A percentile compares a stretch with the other conserved stretches of the same genome.
phyloP scores from a whole-genome alignment of 2,888 invertebrate genomes.

The Erebia ligea region DNA sequence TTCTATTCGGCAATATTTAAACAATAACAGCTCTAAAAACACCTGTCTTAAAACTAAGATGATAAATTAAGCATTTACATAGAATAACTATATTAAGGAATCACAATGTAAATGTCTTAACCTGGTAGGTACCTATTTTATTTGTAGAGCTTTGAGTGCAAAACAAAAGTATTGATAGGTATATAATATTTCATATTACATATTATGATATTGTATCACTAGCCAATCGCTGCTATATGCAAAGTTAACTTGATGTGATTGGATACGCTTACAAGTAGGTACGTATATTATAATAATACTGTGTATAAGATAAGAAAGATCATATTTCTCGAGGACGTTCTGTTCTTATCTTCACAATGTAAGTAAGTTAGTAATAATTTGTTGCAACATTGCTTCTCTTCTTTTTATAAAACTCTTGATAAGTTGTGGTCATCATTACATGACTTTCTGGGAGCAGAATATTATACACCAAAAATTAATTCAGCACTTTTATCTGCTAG shows the following conservation, averaged over 20 bases:
- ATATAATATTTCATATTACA: neutral
- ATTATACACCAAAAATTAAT: too few relatives aligned
- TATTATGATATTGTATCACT: conserved; percentile 1
- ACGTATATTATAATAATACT: neutral
- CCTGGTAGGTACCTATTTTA: neutral
- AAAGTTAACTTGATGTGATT: conserved; percentile 12
- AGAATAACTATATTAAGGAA: too few relatives aligned
- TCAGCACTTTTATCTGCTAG: too few relatives aligned
- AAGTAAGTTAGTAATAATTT: neutral
- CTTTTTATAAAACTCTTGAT: neutral
- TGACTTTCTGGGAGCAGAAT: too few relatives aligned
- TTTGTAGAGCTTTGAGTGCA: neutral
- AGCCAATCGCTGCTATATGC: conserved; percentile 7
- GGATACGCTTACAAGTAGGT: conserved; percentile 15
- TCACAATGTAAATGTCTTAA: too few relatives aligned
- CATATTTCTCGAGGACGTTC: conserved; percentile 12
- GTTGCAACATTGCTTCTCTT: neutral
- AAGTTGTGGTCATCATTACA: neutral
- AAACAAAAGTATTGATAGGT: neutral
- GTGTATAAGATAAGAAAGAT: neutral
- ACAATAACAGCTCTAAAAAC: too few relatives aligned
- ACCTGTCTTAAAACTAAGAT: neutral
- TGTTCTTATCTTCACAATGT: conserved; percentile 2
- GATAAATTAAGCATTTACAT: neutral
- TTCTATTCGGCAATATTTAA: too few relatives aligned